Evolutionary conservation across 2,113 vertebrate genomes (phyloP), one percentile per base, ranked within the genome.

Genomic region (Passer domesticus): DNA sequence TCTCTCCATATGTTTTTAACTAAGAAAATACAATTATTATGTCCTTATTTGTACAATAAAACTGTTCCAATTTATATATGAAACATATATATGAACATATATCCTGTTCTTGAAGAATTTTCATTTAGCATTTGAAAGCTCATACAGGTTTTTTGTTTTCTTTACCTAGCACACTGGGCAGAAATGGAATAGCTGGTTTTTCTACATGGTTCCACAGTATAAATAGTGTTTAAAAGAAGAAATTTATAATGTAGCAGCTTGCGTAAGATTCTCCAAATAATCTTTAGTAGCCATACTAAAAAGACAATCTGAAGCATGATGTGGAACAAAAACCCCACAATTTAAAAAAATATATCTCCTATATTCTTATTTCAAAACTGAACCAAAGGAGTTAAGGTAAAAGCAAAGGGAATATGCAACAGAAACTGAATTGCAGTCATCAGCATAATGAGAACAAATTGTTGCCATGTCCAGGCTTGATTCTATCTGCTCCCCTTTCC

Each of bases 351-450:
- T 5, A 9, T 22, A 19, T 86, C 11, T 17, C 60, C 95, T 31
- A 58, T 64, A 35, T 10, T 81, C 16, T 81, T 76, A 44, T 70
- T 92, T 89, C 62, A 89, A 90, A 93, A 50, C 33, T 37, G 72
- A 93, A 59, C 35, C 16, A 88, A 94, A 96, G 21, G 20, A 96
- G 59, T 60, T 60, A 87, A 95, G 74, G 50, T 78, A 68, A 95
- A 89, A 97, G 58, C 62, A 83, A 96, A 89, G 75, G 81, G 27
- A 85, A 77, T 23, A 58, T 7, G 44, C 53, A 81, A 77, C 69
- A 75, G 73, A 76, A 86, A 41, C 15, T 83, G 92, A 96, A 75
- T 87, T 78, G 84, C 62, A 70, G 35, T 69, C 83, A 84, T 79
- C 52, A 81, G 21, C 47, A 28, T 75, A 92, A 96, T 41, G 81